These are phyloP conservation scores for Yponomeuta plumbellus DNA, from an alignment of 2,888 invertebrate species.

Conservation along the genomic window DNA sequence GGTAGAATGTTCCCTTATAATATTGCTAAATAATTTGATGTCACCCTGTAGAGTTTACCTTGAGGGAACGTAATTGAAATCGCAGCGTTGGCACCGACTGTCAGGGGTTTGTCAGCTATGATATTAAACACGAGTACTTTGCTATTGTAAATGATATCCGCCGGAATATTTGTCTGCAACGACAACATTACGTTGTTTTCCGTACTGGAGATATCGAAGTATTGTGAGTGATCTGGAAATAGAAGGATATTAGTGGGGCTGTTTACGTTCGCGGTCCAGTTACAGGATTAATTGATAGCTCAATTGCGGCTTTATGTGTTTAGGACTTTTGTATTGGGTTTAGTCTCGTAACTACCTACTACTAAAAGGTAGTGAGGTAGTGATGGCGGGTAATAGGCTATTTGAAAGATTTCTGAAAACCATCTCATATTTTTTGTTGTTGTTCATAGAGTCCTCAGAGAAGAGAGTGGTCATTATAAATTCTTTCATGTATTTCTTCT, in stretches of 20 bases:
- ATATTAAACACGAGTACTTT: conserved; percentile 50
- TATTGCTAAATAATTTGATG: not conserved
- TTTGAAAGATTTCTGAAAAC: too few relatives aligned
- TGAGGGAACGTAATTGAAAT: conserved; percentile 39
- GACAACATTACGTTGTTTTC: conserved; percentile 33
- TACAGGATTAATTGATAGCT: too few relatives aligned
- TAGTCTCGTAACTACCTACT: too few relatives aligned
- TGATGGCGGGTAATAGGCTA: too few relatives aligned
- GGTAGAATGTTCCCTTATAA: not conserved
- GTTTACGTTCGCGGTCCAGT: too few relatives aligned
- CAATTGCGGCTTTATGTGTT: too few relatives aligned
- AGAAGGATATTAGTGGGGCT: not conserved
- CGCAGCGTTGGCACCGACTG: conserved; percentile 45
- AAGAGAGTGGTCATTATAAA: too few relatives aligned
- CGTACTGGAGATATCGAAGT: conserved; percentile 34
- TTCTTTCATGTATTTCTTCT: too few relatives aligned
- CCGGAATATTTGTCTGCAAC: conserved; percentile 38
- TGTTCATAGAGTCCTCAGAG: too few relatives aligned
- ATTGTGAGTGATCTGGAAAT: conserved; percentile 45
- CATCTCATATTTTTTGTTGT: too few relatives aligned
- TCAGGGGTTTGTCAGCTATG: conserved; percentile 43
- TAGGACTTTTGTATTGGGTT: too few relatives aligned
- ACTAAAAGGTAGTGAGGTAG: too few relatives aligned
- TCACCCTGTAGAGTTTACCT: conserved; percentile 28
- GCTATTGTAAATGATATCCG: conserved; percentile 46